Evolutionary conservation across 1,140 invertebrate genomes (phyloP).

Genomic region (Cotesia vestalis): DNA sequence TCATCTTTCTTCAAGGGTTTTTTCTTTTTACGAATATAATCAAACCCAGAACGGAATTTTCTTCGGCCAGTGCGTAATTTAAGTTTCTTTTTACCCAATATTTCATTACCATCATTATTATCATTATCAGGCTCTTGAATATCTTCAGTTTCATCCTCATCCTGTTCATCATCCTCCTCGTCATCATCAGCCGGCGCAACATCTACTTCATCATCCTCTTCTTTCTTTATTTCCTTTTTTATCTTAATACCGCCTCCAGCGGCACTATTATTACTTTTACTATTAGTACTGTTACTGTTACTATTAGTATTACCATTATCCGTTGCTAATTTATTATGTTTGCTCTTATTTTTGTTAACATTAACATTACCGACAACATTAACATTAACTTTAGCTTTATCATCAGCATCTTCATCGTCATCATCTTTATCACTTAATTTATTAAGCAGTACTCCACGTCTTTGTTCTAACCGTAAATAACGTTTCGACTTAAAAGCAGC

Average conservation of each 20-base stretch:
- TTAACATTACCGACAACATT: conserved; percentile 45
- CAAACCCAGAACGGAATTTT: conserved; percentile 81
- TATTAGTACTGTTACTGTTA: conserved; percentile 50
- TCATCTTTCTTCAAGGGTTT: conserved; percentile 67
- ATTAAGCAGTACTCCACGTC: conserved; percentile 68
- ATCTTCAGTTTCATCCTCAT: conserved; percentile 52
- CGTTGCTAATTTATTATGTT: no score
- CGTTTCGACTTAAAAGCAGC: conserved; percentile 66
- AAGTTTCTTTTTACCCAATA: conserved; percentile 62
- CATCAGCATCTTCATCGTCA: conserved; percentile 51
- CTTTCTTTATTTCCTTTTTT: conserved; percentile 54
- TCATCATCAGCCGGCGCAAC: conserved; percentile 40
- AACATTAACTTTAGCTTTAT: conserved; percentile 56
- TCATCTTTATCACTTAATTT: conserved; percentile 58
- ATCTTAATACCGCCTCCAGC: conserved; percentile 52
- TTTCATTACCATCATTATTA: conserved; percentile 49
- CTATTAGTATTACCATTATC: conserved; percentile 3
- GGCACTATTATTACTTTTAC: conserved; percentile 12
- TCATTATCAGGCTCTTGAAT: conserved; percentile 47
- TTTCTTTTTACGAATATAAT: conserved; percentile 90
- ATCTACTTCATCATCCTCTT: conserved; percentile 49
- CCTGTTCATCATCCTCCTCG: conserved; percentile 55
- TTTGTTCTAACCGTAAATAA: conserved; percentile 66
- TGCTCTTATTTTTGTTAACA: conserved; percentile 29
- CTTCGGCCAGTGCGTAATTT: conserved; percentile 69